phyloP scores from a whole-genome alignment of 2,113 vertebrate genomes.

The Coracopsis vasa region DNA sequence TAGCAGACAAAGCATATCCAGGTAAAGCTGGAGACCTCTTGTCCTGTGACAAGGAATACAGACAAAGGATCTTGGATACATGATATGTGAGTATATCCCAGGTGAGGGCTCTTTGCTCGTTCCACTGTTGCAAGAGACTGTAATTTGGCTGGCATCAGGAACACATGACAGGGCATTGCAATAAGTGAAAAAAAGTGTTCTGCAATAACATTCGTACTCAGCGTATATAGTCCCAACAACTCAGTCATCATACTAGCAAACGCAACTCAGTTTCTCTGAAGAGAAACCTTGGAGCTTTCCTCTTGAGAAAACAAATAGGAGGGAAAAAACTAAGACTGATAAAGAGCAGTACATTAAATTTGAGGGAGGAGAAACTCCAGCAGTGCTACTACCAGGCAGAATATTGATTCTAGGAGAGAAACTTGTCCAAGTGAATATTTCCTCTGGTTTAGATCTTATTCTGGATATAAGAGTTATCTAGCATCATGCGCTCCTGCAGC shows the following conservation, averaged over 20 bases:
- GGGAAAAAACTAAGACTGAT: neutral
- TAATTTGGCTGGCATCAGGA: neutral
- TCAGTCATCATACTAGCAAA: neutral
- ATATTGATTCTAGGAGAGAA: neutral
- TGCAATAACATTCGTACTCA: neutral
- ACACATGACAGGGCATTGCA: neutral
- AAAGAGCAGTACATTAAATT: neutral
- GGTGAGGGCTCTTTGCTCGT: neutral
- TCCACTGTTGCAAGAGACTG: neutral
- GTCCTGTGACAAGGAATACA: neutral
- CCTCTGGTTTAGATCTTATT: neutral
- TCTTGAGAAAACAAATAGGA: neutral
- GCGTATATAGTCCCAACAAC: neutral
- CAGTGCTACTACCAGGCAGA: neutral
- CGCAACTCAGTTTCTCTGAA: neutral
- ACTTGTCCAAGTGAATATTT: neutral
- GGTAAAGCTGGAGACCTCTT: neutral
- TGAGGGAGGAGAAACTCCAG: neutral
- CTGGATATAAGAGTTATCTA: neutral
- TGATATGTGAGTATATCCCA: neutral
- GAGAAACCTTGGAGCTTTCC: neutral
- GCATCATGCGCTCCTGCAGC: neutral
- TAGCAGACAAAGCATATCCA: neutral
- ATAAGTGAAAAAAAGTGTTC: neutral
- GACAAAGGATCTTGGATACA: neutral